Base-by-base conservation (phyloP, 2,888 invertebrate genomes). In the Megaustenia siamemsis region DNA sequence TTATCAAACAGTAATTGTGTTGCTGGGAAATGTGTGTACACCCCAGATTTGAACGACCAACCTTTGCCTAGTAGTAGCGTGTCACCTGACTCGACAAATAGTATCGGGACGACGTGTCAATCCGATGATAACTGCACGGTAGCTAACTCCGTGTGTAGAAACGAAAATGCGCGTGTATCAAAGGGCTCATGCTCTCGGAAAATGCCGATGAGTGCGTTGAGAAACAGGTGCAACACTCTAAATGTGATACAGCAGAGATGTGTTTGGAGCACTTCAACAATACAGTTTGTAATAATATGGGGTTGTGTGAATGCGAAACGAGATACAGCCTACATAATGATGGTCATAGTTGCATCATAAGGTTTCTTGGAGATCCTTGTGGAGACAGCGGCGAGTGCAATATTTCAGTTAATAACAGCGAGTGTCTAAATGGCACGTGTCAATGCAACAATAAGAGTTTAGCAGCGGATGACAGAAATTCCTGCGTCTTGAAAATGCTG, bases 201-300 rank as follows among this genome's bases (percentile, higher is more conserved):
- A 35, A 10, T 1, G 21, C 32, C 3, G 28, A n/a, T 28, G 32
- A 49, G 6, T 80, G 80, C 40, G 21, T 8, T 32, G 24, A 80
- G 45, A 56, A 24, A n/a, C 4, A 38, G 3, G 0, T 80, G 1
- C 15, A 45, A 32, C 69, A 80, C 1, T 53, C 45, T 1, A 5
- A 49, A n/a, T 80, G 80, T 21, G 35, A 12, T 0, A 32, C 21
- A 1, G 1, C 32, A 32, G 53, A 49, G 10, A 24, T 53, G 1
- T 80, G 80, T 53, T 35, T 53, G 1, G 21, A 69, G 5, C 8
- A 53, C n/a, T 80, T 80, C n/a, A 68, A 68, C n/a, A 80, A 80
- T 38, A 35, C 80, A 24, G 12, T 6, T 18, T 80, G 80, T 43
- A 21, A 15, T 43, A 45, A 4, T 1, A 4, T 15, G 6, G 53